Percentiles rank a stretch among this genome's conserved stretches.
These are phyloP conservation scores for Malaclemys terrapin DNA, from an alignment of 2,113 vertebrate species.

Conservation along the genomic window DNA sequence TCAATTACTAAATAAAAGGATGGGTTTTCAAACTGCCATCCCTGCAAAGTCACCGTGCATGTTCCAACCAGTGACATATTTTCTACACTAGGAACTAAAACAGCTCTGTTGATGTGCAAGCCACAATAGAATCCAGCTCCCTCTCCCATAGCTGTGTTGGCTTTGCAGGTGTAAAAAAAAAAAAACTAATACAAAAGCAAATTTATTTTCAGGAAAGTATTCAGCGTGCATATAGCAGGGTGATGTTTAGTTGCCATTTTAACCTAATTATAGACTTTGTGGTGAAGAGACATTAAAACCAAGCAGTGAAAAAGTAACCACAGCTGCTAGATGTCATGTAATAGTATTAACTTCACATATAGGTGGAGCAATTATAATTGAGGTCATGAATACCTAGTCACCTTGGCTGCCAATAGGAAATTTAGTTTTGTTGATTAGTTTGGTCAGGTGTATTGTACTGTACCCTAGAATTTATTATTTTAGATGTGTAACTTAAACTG, in stretches of 20 bases:
- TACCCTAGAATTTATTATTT: background rate
- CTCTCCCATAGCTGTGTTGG: background rate
- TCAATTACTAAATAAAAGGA: background rate
- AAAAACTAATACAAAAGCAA: background rate
- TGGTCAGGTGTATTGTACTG: background rate
- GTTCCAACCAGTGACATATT: background rate
- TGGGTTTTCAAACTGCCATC: background rate
- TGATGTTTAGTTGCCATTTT: background rate
- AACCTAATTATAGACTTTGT: background rate
- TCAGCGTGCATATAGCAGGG: background rate
- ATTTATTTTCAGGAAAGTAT: background rate
- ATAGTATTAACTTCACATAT: background rate
- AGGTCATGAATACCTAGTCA: background rate
- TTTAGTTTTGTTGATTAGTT: background rate
- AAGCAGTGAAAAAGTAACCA: background rate
- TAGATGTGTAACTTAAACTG: background rate
- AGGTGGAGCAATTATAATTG: background rate
- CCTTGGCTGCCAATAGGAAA: background rate
- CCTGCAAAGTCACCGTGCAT: background rate
- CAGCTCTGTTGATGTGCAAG: background rate
- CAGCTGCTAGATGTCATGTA: background rate
- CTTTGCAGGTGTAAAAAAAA: background rate
- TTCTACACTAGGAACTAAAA: background rate
- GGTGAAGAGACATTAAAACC: background rate
- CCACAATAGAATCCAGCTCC: background rate